phyloP scores from a whole-genome alignment of 2,888 invertebrate species.

The Gastracanthus pulcherrimus region DNA sequence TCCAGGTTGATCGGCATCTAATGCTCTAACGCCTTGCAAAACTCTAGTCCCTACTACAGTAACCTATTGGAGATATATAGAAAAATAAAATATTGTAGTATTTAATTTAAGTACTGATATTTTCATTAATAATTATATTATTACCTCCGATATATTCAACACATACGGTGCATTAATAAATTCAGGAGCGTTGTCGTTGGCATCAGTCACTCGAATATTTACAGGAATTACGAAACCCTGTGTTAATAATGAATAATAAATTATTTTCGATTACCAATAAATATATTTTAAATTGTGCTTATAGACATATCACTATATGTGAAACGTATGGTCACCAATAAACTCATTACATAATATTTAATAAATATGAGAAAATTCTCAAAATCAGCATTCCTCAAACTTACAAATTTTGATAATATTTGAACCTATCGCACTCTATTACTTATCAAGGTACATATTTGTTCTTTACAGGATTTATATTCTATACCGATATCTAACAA shows the following conservation, averaged over 20 bases:
- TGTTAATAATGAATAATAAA: not conserved
- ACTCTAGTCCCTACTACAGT: slow-evolving; percentile 82
- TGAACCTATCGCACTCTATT: too few relatives aligned
- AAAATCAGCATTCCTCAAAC: too few relatives aligned
- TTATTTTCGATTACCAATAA: too few relatives aligned
- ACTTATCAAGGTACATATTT: too few relatives aligned
- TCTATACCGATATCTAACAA: too few relatives aligned
- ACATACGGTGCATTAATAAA: slow-evolving; percentile 91
- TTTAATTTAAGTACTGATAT: too few relatives aligned
- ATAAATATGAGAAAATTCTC: too few relatives aligned
- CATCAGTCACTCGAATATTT: slow-evolving; percentile 92
- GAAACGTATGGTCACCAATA: not conserved
- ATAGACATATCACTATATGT: too few relatives aligned
- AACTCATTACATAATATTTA: not conserved
- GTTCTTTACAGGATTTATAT: too few relatives aligned
- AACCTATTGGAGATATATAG: slow-evolving; percentile 72
- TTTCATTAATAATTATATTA: not conserved
- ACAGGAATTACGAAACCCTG: slow-evolving; percentile 89
- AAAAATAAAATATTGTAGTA: not conserved
- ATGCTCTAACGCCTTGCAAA: slow-evolving; percentile 87
- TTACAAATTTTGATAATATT: too few relatives aligned
- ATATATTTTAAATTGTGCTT: too few relatives aligned
- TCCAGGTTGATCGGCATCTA: slow-evolving; percentile 92
- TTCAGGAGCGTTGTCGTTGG: slow-evolving; percentile 92
- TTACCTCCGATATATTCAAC: slow-evolving; percentile 90